phyloP scores from a whole-genome alignment of 2,797 vertebrate genomes.

The Coregonus sp. region DNA sequence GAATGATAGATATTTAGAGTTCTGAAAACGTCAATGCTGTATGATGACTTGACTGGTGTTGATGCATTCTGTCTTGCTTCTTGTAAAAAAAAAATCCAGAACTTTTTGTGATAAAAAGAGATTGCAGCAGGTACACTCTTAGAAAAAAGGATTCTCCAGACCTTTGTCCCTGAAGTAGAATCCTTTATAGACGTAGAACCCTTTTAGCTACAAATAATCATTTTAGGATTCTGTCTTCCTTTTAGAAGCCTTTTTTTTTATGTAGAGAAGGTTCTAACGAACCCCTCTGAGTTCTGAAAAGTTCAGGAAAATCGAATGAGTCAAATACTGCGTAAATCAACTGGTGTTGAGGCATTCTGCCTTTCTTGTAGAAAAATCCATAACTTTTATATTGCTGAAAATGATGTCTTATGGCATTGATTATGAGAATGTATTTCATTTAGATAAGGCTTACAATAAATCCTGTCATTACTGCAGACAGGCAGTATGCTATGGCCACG shows the following conservation, averaged over 20 bases:
- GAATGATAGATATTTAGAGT: not conserved
- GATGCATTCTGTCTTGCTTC: not conserved
- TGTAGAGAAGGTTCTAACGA: not conserved
- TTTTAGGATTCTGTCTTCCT: not conserved
- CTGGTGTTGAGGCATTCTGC: not conserved
- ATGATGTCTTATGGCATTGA: conserved; percentile 19
- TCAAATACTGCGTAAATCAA: not conserved
- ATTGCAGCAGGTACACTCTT: not conserved
- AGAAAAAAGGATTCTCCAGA: not conserved
- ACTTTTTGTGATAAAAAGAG: not conserved
- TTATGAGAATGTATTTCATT: conserved; percentile 30
- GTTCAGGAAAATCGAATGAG: not conserved
- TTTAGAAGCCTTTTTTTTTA: not conserved
- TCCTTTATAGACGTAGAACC: not conserved
- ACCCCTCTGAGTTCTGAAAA: not conserved
- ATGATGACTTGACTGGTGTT: not conserved
- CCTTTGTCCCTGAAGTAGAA: conserved; percentile 6
- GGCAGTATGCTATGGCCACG: conserved; percentile 18
- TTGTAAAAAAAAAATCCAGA: not conserved
- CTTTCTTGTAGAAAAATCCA: conserved; percentile 9
- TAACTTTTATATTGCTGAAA: conserved; percentile 11
- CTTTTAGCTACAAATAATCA: not conserved
- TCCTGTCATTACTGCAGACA: conserved; percentile 18
- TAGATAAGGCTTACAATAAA: conserved; percentile 32
- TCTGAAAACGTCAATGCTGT: not conserved